Conservation (phyloP, 1,140 invertebrate species). For the Melitaea cinxia region DNA sequence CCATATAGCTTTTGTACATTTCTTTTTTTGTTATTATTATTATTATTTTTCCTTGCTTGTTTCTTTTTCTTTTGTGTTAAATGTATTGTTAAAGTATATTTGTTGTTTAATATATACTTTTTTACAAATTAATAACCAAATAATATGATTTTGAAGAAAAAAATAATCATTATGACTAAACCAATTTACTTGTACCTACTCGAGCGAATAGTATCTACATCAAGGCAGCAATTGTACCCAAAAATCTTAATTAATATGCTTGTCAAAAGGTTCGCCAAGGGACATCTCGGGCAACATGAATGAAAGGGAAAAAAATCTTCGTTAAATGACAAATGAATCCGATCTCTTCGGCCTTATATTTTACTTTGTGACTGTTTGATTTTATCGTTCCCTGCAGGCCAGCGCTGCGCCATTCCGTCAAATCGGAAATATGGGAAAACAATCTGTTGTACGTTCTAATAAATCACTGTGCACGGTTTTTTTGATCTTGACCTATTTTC, state of each 20-base stretch:
- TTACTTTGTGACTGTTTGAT: slow-evolving; percentile 26
- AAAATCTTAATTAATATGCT: slow-evolving; percentile 25
- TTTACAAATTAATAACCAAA: too few species aligned
- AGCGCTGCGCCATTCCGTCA: slow-evolving; percentile 8
- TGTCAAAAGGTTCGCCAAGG: slow-evolving; percentile 16
- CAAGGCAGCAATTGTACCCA: neutral
- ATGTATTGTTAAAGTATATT: too few species aligned
- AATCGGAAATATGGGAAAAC: slow-evolving; percentile 11
- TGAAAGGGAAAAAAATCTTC: slow-evolving; percentile 19
- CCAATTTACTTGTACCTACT: too few species aligned
- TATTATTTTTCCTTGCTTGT: too few species aligned
- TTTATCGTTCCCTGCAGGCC: slow-evolving; percentile 17
- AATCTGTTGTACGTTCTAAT: neutral
- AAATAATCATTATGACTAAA: too few species aligned
- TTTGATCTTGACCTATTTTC: neutral
- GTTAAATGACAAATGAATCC: slow-evolving; percentile 32
- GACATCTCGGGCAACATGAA: neutral
- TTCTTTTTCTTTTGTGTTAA: too few species aligned
- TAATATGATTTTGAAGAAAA: too few species aligned
- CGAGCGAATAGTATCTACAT: neutral
- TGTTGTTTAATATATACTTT: too few species aligned
- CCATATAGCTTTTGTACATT: too few species aligned
- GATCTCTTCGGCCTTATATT: slow-evolving; percentile 22
- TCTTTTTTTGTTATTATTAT: too few species aligned
- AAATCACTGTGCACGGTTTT: neutral